Percentiles rank a stretch among this genome's conserved stretches.
Conservation (phyloP, 2,113 vertebrate genomes). For the Tenrec ecaudatus region DNA sequence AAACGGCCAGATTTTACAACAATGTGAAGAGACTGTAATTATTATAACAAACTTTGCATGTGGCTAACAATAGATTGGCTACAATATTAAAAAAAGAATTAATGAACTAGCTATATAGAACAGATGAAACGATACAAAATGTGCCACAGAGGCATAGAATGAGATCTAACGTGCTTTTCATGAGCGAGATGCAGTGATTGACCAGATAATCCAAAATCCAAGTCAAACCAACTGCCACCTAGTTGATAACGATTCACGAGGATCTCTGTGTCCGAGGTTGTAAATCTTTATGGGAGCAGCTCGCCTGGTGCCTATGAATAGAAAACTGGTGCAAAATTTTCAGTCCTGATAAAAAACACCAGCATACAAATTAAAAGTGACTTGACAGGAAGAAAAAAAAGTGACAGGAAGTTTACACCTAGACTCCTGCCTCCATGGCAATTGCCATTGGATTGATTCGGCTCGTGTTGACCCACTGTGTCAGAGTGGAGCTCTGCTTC, state of each 20-base stretch:
- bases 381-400: not conserved
- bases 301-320: not conserved
- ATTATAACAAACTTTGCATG: not conserved
- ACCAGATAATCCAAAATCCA: too few relatives aligned
- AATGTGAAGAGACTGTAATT: not conserved
- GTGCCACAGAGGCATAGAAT: not conserved
- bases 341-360: not conserved
- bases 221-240: too few relatives aligned
- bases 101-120: not conserved
- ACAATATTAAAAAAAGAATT: slow-evolving; percentile 1
- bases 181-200: not conserved
- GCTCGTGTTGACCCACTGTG: not conserved
- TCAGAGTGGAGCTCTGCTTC: not conserved
- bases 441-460: not conserved
- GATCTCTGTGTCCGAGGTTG: too few relatives aligned
- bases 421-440: too few relatives aligned
- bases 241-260: too few relatives aligned
- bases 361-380: not conserved
- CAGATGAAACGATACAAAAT: slow-evolving; percentile 8
- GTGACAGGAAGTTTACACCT: not conserved
- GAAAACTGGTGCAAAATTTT: not conserved
- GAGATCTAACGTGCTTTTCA: not conserved
- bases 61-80: slow-evolving; percentile 11
- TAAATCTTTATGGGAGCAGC: too few relatives aligned
- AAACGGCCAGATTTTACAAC: slow-evolving; percentile 7